A percentile compares a stretch with the other conserved stretches of the same genome.
These are phyloP conservation scores for Dromius quadrimaculatus DNA, from an alignment of 2,888 invertebrate genomes.

Conservation along the genomic window DNA sequence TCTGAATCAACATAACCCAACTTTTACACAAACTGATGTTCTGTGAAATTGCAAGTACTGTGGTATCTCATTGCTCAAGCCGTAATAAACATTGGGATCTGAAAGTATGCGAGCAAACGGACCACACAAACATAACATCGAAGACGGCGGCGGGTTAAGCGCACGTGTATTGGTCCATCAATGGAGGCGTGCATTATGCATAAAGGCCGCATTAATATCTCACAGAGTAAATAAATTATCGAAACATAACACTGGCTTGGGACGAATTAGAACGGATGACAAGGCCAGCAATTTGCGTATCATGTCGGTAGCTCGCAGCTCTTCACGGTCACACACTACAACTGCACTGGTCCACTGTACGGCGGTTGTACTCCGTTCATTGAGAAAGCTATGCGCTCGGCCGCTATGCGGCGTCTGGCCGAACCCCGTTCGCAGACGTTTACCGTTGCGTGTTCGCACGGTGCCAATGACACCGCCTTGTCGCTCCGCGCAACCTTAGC, in stretches of 20 bases:
- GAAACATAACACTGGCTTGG: not conserved
- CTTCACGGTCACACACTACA: not conserved
- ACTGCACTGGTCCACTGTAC: constrained; percentile 22
- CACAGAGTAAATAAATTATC: not conserved
- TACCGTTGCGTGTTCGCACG: constrained; percentile 49
- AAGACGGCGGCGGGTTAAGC: constrained; percentile 1
- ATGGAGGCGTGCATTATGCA: not conserved
- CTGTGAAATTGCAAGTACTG: no score
- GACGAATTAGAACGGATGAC: constrained; percentile 27
- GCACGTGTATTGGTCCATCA: constrained; percentile 14
- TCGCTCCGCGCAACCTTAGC: constrained; percentile 31
- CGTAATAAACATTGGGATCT: no score
- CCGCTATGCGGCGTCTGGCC: constrained; percentile 41
- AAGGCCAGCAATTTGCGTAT: constrained; percentile 39
- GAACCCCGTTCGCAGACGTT: constrained; percentile 40
- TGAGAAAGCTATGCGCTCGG: constrained; percentile 42
- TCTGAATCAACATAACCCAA: no score
- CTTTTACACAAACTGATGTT: no score
- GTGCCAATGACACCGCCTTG: constrained; percentile 42
- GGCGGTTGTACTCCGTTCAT: constrained; percentile 40
- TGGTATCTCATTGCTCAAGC: no score
- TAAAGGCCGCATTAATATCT: not conserved
- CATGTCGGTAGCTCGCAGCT: not conserved
- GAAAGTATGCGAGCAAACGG: constrained; percentile 10
- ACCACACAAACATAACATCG: not conserved